Percentiles rank a stretch among this genome's conserved stretches.
Evolutionary conservation across 2,797 vertebrate genomes (phyloP).

Genomic region (Natrix natrix): DNA sequence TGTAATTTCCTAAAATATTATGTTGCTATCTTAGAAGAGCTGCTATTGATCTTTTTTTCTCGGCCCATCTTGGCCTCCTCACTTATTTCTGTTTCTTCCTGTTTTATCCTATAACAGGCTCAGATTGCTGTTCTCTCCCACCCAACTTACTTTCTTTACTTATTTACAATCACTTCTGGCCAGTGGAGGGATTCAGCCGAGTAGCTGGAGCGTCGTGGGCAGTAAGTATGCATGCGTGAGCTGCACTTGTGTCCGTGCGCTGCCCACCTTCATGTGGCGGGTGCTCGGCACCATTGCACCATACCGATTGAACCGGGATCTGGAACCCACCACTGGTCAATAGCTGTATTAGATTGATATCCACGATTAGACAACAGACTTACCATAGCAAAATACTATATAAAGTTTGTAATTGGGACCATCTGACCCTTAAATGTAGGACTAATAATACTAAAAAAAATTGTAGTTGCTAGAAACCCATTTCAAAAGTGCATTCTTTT

Average conservation of each 20-base stretch:
- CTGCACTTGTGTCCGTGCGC: too few relatives aligned
- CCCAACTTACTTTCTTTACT: not conserved
- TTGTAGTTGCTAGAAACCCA: not conserved
- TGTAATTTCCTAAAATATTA: not conserved
- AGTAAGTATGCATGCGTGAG: too few relatives aligned
- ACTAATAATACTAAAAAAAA: not conserved
- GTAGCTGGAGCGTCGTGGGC: too few relatives aligned
- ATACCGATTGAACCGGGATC: too few relatives aligned
- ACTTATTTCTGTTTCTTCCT: not conserved
- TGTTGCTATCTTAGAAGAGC: not conserved
- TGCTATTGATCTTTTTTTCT: not conserved
- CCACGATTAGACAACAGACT: not conserved
- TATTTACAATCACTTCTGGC: too few relatives aligned
- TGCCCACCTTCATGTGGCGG: too few relatives aligned
- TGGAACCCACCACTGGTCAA: too few relatives aligned
- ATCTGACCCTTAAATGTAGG: not conserved
- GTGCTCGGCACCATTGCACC: too few relatives aligned
- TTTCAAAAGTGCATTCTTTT: not conserved
- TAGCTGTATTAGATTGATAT: not conserved
- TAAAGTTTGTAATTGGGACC: not conserved
- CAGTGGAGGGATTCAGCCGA: too few relatives aligned
- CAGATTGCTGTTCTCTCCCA: not conserved
- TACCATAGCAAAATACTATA: not conserved
- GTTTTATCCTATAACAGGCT: not conserved
- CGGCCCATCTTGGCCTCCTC: not conserved